phyloP scores from a whole-genome alignment of 2,113 vertebrate genomes.

The Pomatorhinus ruficollis region DNA sequence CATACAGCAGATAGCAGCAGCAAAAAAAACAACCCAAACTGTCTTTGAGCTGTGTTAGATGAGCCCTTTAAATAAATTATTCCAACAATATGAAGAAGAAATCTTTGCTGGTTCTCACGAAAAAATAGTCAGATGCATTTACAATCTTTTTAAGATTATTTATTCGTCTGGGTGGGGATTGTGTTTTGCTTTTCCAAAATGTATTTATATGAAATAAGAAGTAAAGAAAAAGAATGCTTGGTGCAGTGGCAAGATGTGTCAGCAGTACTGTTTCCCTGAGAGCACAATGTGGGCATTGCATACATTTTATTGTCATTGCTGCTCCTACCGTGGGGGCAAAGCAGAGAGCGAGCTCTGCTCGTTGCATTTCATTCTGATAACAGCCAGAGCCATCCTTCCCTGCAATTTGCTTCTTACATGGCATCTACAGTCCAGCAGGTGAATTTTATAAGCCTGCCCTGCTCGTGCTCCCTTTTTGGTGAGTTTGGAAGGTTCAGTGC shows the following conservation, averaged over 20 bases:
- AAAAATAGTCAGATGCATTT: not conserved
- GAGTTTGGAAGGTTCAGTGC: not conserved
- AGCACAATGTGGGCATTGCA: not conserved
- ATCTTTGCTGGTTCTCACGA: not conserved
- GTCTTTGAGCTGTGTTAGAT: not conserved
- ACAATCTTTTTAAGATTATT: conserved; percentile 13
- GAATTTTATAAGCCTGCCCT: not conserved
- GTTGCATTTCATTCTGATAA: not conserved
- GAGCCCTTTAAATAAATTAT: not conserved
- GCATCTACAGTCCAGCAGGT: not conserved
- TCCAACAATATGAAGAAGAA: not conserved
- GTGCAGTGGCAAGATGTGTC: not conserved
- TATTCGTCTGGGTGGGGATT: not conserved
- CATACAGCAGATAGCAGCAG: not conserved
- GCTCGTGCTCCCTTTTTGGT: not conserved
- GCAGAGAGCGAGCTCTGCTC: not conserved
- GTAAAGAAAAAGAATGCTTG: not conserved
- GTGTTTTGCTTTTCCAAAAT: not conserved
- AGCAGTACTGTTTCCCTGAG: not conserved
- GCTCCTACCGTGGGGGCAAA: not conserved
- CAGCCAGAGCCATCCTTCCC: not conserved
- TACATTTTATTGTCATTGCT: not conserved
- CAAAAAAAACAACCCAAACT: fast-evolving
- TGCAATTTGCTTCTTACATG: not conserved
- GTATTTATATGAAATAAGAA: not conserved